Evolutionary conservation across 2,888 invertebrate species (phyloP).

Genomic region (Sussaba pulchella): DNA sequence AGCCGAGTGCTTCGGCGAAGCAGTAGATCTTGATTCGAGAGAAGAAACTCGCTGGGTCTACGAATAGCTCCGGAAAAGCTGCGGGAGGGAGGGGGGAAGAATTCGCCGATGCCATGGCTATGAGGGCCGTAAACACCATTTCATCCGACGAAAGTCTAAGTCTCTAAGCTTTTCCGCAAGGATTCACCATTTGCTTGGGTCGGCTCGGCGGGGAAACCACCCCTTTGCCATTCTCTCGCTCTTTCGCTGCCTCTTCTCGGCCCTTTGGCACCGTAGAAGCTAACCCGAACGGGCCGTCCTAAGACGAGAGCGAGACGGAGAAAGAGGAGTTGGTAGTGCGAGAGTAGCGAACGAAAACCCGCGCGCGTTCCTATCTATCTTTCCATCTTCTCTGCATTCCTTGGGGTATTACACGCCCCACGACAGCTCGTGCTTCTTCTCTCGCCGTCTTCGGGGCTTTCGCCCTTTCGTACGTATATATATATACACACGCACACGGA

Average conservation of each 20-base stretch:
- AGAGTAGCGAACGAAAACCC: constrained; percentile 61
- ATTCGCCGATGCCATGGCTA: constrained; percentile 58
- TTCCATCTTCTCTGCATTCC: constrained; percentile 83
- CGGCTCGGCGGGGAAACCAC: constrained; percentile 65
- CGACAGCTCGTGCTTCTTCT: constrained; percentile 69
- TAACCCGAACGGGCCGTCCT: constrained; percentile 37
- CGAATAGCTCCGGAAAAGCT: constrained; percentile 23
- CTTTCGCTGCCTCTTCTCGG: constrained; percentile 54
- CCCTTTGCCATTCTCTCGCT: constrained; percentile 63
- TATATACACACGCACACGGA: no score
- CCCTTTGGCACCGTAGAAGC: constrained; percentile 34
- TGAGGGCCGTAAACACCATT: constrained; percentile 78
- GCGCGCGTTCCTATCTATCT: constrained; percentile 80
- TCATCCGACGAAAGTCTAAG: constrained; percentile 79
- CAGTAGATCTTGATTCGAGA: constrained; percentile 64
- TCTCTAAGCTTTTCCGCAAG: constrained; percentile 81
- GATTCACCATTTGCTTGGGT: constrained; percentile 76
- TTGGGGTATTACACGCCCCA: constrained; percentile 83
- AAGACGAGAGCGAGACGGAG: constrained; percentile 36
- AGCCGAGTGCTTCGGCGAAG: constrained; percentile 43
- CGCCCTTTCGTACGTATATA: constrained; percentile 27
- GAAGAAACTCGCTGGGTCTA: constrained; percentile 50
- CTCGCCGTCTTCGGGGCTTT: constrained; percentile 62
- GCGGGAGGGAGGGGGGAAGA: constrained; percentile 47
- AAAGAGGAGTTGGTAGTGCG: constrained; percentile 48